Conservation (phyloP, 2,888 invertebrate genomes). For the Andrena bicolor region DNA sequence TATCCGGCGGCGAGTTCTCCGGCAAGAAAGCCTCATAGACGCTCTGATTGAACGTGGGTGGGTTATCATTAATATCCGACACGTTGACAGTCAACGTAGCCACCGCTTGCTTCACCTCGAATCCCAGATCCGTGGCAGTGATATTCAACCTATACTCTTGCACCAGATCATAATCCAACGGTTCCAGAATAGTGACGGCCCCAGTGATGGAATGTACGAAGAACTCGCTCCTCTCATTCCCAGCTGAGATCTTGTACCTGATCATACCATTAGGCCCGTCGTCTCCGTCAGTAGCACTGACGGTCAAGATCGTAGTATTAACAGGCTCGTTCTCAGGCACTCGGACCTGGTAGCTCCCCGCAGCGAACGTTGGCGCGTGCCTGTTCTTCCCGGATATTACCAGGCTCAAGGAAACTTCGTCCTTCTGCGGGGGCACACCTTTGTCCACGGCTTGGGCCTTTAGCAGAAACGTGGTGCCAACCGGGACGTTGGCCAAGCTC, state of each 20-base stretch:
- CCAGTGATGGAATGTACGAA: constrained; percentile 92
- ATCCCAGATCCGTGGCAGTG: constrained; percentile 94
- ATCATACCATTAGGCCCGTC: constrained; percentile 96
- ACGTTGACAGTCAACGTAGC: constrained; percentile 94
- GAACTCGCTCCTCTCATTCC: constrained; percentile 93
- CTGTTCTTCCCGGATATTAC: constrained; percentile 95
- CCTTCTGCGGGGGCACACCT: constrained; percentile 94
- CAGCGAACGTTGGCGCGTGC: constrained; percentile 93
- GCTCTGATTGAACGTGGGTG: constrained; percentile 93
- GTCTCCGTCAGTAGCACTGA: constrained; percentile 94
- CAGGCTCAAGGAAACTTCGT: constrained; percentile 90
- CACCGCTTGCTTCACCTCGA: constrained; percentile 91
- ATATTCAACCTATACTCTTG: constrained; percentile 95
- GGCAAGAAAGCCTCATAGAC: constrained; percentile 92
- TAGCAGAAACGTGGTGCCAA: constrained; percentile 87
- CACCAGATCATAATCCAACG: constrained; percentile 94
- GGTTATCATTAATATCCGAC: constrained; percentile 97
- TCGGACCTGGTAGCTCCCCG: constrained; percentile 94
- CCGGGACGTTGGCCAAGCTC: constrained; percentile 87
- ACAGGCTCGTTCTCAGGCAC: constrained; percentile 96
- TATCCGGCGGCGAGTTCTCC: constrained; percentile 92
- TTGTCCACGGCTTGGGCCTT: constrained; percentile 92
- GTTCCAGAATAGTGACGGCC: constrained; percentile 91
- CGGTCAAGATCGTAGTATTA: constrained; percentile 93
- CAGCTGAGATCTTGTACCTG: constrained; percentile 93